Evolutionary conservation across 1,140 invertebrate genomes (phyloP), one percentile per base, ranked within the genome.

Genomic region (Drosophila rhopaloa): DNA sequence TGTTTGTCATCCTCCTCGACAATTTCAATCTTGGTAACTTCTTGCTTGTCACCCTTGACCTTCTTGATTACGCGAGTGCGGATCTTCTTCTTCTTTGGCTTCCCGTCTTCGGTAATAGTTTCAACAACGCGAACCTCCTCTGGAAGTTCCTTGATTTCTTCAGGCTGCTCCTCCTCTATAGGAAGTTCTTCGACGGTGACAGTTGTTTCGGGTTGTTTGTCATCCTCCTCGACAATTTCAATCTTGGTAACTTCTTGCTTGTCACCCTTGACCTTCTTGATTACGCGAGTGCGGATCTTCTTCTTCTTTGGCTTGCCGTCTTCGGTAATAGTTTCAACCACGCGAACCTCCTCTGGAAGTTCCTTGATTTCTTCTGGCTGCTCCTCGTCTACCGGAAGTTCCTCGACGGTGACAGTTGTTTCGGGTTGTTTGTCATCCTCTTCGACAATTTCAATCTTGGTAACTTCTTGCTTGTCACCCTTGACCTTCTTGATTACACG

Each of bases 21-120:
- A 11, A 24, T 48, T 48, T 48, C 46, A 29, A 48, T 48, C 24
- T 48, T 48, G 2, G 46, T 48, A 11, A 48, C 46, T 48, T 48
- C 46, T 29, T 48, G 24, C 11, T 48, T 48, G 24, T 48, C 46
- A 27, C 46, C 46, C 46, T 48, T 48, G 46, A 48, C 11, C 46
- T 48, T 48, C 46, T 48, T 48, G 11, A 48, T 48, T 3, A 48
- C 6, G 5, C 46, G 46, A 48, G 46, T 48, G 1, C 46, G 46
- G 24, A 48, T 48, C 46, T 48, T 48, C 46, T 48, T 48, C 46
- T 48, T 48, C 24, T 48, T 48, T 2, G 46, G 46, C 13, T 48
- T 48, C 5, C 46, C 46, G 13, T 48, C 46, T 29, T 48, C 46
- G 11, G 46, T 48, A 1, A 48, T 1, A 0, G 46, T 48, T 48